Conservation (phyloP, 1,140 invertebrate species). For the Leguminivora glycinivorella region DNA sequence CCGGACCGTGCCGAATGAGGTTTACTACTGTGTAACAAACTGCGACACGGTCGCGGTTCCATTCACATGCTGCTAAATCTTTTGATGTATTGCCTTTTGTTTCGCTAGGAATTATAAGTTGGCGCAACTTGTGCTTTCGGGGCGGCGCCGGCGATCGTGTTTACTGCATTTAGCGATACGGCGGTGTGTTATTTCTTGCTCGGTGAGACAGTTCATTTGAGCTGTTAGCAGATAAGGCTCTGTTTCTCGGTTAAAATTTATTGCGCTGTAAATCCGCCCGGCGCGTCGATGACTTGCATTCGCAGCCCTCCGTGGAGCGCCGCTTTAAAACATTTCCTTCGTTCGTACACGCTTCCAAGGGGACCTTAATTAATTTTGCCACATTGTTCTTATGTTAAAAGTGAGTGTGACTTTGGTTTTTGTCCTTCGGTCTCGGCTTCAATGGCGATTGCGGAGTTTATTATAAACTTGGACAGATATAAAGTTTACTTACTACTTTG, state of each 20-base stretch:
- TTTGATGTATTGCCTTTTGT: conserved; percentile 42
- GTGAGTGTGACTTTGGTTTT: conserved; percentile 61
- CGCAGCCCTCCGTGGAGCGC: conserved; percentile 44
- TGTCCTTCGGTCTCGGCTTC: conserved; percentile 32
- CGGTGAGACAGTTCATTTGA: conserved; percentile 62
- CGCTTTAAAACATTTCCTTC: conserved; percentile 62
- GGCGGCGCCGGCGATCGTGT: conserved; percentile 30
- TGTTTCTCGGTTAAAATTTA: conserved; percentile 63
- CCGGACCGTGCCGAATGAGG: conserved; percentile 34
- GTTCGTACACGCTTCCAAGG: conserved; percentile 46
- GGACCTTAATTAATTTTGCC: conserved; percentile 74
- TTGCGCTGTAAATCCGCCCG: conserved; percentile 62
- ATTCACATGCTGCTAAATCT: conserved; percentile 43
- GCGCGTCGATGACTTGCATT: conserved; percentile 65
- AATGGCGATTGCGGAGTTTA: neutral
- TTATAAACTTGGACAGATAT: neutral
- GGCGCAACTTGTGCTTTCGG: conserved; percentile 28
- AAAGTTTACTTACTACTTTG: neutral
- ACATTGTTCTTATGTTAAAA: conserved; percentile 59
- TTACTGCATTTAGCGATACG: conserved; percentile 42
- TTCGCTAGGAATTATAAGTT: conserved; percentile 34
- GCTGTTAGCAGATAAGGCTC: conserved; percentile 66
- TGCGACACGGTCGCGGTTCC: conserved; percentile 35
- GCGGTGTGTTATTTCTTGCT: conserved; percentile 49
- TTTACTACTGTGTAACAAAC: conserved; percentile 42